Base-by-base conservation (phyloP, 2,113 vertebrate species). In the Reinhardtius hippoglossoides region DNA sequence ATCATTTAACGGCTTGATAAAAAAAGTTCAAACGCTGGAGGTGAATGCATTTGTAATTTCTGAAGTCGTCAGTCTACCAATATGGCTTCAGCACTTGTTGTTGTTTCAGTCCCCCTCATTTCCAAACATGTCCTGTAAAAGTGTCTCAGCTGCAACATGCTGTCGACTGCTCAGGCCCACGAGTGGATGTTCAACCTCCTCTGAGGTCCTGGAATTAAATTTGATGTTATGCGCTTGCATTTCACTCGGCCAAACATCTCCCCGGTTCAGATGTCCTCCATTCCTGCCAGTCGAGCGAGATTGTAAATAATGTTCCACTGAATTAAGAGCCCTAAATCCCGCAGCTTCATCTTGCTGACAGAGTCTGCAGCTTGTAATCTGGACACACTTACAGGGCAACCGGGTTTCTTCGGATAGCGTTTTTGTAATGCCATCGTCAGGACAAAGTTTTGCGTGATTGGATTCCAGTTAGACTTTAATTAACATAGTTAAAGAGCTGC, bases 401-500 rank as follows among this genome's bases (percentile, higher is more conserved):
- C 16, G 24, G 68, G 82, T 78, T 83, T 78, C 52, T 59, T 66
- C 24, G 73, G 74, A 78, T 66, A 60, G 44, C 63, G 14, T 80
- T 71, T 44, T 68, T 23, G 81, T 79, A 83, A 86, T 50, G 48
- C 78, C 58, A 80, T 77, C 72, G 44, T 82, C 55, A 69, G 57
- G 87, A 81, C 70, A 84, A 87, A 83, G 87, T 91, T 92, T 42
- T 77, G 79, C 70, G 62, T 78, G 92, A 92, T 93, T 89, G 90
- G 79, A 79, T 79, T 83, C 63, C 75, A 83, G 88, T 91, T 89
- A 80, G 80, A 84, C 15, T 73, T 82, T 92, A 93, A 95, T 94
- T 94, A 94, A 89, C 81, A 73, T 60, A 82, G 89, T 92, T 92
- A 92, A 93, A 88, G 90, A 89, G 88, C 86, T 83, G 52, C 73